Conservation (phyloP, 2,888 invertebrate genomes). For the Anthoptus insignis region DNA sequence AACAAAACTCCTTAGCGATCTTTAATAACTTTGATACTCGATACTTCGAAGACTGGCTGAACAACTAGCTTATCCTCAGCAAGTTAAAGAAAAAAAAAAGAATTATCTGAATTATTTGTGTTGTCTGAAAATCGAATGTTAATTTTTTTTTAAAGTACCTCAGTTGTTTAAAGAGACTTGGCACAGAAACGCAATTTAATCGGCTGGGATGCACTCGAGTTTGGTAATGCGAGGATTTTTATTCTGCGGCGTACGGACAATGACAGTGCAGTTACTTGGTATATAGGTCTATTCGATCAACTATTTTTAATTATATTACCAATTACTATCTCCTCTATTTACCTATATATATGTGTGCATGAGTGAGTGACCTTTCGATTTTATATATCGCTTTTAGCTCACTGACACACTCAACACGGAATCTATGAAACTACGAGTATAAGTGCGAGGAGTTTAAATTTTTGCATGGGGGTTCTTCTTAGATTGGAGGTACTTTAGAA, state of each 20-base stretch:
- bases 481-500: too few relatives aligned
- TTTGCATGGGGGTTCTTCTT: too few relatives aligned
- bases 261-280: background rate
- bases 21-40: background rate
- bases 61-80: background rate
- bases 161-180: conserved; percentile 39
- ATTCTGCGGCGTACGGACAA: conserved; percentile 4
- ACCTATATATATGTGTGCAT: too few relatives aligned
- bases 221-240: conserved; percentile 23
- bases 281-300: background rate
- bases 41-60: background rate
- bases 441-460: too few relatives aligned
- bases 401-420: too few relatives aligned
- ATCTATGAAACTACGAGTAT: too few relatives aligned
- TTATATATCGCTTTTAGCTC: too few relatives aligned
- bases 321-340: too few relatives aligned
- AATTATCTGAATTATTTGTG: background rate
- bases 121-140: background rate
- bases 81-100: background rate
- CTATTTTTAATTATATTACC: too few relatives aligned
- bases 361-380: too few relatives aligned
- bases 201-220: conserved; percentile 13
- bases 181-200: conserved; percentile 43
- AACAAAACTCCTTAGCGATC: background rate
- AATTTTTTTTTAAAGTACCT: background rate